Evolutionary conservation across 2,888 invertebrate species (phyloP).

Genomic region (Lasioglossum morio): DNA sequence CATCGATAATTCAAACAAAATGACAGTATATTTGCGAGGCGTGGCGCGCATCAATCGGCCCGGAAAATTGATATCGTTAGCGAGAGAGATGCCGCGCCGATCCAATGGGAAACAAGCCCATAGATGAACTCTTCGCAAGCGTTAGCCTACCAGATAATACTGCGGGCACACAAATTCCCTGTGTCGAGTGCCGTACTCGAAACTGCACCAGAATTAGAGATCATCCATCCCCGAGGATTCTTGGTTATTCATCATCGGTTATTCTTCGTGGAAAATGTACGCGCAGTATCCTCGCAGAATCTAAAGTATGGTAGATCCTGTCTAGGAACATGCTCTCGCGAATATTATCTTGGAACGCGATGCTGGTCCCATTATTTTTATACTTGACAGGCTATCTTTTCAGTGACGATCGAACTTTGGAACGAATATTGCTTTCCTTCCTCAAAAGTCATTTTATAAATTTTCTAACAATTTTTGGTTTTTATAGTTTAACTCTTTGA

Average conservation of each 20-base stretch:
- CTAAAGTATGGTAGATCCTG: not conserved
- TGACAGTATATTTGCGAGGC: slow-evolving; percentile 24
- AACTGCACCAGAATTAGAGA: slow-evolving; percentile 20
- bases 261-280: slow-evolving; percentile 4
- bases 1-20: slow-evolving; percentile 54
- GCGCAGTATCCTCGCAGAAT: not conserved
- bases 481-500: not conserved
- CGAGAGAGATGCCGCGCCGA: not conserved
- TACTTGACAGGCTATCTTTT: slow-evolving; percentile 1
- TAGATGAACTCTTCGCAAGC: slow-evolving; percentile 6
- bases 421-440: not conserved
- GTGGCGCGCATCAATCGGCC: slow-evolving; percentile 23
- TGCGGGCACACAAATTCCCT: not conserved
- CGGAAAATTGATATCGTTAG: slow-evolving; percentile 55
- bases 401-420: not conserved
- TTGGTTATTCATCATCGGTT: slow-evolving; percentile 5
- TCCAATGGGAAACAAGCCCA: not conserved
- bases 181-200: not conserved
- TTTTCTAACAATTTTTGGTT: not conserved
- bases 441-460: not conserved
- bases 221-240: slow-evolving; percentile 52
- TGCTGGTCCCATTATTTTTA: not conserved
- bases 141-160: not conserved
- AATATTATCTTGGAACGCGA: slow-evolving; percentile 1
- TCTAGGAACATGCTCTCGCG: not conserved